These are phyloP conservation scores for Liasis olivaceus DNA, from an alignment of 2,797 vertebrate species.

Conservation along the genomic window DNA sequence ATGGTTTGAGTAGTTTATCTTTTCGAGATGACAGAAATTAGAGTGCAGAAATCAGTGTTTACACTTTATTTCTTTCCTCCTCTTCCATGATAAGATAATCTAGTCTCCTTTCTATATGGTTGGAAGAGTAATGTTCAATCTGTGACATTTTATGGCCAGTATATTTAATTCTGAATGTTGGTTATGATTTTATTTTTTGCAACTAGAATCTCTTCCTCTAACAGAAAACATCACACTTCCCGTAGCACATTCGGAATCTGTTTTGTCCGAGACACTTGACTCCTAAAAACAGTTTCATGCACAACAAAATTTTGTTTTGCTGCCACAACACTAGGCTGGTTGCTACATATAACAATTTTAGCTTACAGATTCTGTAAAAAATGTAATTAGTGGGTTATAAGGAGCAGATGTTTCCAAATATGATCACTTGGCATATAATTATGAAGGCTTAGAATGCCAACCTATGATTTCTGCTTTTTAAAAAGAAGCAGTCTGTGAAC, in stretches of 20 bases:
- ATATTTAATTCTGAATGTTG: neutral
- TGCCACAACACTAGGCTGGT: constrained; percentile 55
- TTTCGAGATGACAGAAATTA: constrained; percentile 64
- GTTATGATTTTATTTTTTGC: constrained; percentile 40
- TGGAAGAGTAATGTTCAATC: constrained; percentile 55
- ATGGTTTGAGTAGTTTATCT: constrained; percentile 33
- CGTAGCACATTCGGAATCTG: constrained; percentile 18
- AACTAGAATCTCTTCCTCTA: constrained; percentile 29
- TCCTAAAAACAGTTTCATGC: constrained; percentile 59
- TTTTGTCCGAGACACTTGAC: constrained; percentile 58
- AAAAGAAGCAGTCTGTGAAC: constrained; percentile 38
- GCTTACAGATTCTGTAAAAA: constrained; percentile 50
- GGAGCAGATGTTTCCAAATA: constrained; percentile 61
- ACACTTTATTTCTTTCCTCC: constrained; percentile 60
- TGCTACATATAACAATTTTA: constrained; percentile 63
- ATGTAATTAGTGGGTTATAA: constrained; percentile 60
- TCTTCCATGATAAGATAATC: constrained; percentile 59
- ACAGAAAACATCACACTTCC: constrained; percentile 37
- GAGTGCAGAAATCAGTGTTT: constrained; percentile 65
- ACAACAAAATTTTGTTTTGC: constrained; percentile 59
- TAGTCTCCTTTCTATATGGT: constrained; percentile 64
- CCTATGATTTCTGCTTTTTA: constrained; percentile 53
- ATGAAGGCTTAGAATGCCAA: constrained; percentile 44
- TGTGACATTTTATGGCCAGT: constrained; percentile 54
- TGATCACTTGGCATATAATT: constrained; percentile 57